Evolutionary conservation across 2,888 invertebrate genomes (phyloP).

Genomic region (Seira musarum): DNA sequence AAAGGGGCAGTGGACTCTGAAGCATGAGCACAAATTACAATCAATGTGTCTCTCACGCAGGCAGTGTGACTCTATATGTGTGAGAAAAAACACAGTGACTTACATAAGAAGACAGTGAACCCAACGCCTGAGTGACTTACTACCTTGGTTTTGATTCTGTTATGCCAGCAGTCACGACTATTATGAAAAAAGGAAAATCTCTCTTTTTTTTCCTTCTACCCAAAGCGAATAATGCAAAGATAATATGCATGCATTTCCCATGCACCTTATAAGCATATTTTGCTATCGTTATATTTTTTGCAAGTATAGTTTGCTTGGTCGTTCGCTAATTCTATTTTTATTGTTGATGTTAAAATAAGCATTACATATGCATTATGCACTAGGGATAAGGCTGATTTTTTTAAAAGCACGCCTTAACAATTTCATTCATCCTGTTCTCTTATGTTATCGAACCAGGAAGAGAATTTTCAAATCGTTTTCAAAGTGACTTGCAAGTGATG

Average conservation of each 20-base stretch:
- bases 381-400: background rate
- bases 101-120: slow-evolving; percentile 65
- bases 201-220: slow-evolving; percentile 27
- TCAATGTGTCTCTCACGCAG: slow-evolving; percentile 37
- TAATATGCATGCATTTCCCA: background rate
- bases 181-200: slow-evolving; percentile 61
- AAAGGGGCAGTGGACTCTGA: slow-evolving; percentile 60
- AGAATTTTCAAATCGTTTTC: slow-evolving; percentile 56
- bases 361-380: background rate
- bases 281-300: too few relatives aligned
- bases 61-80: too few relatives aligned
- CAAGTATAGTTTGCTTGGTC: background rate
- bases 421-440: background rate
- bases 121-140: slow-evolving; percentile 62
- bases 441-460: slow-evolving; percentile 60
- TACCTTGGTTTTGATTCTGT: slow-evolving; percentile 62
- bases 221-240: background rate
- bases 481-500: slow-evolving; percentile 36
- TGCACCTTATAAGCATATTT: background rate
- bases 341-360: background rate
- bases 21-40: slow-evolving; percentile 48
- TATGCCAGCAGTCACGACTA: slow-evolving; percentile 59
- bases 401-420: background rate
- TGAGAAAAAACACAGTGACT: slow-evolving; percentile 58
- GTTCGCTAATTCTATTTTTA: background rate